A percentile compares a stretch with the other conserved stretches of the same genome.
phyloP scores from a whole-genome alignment of 2,888 invertebrate genomes.

The Drosophila nr. perissopoda region DNA sequence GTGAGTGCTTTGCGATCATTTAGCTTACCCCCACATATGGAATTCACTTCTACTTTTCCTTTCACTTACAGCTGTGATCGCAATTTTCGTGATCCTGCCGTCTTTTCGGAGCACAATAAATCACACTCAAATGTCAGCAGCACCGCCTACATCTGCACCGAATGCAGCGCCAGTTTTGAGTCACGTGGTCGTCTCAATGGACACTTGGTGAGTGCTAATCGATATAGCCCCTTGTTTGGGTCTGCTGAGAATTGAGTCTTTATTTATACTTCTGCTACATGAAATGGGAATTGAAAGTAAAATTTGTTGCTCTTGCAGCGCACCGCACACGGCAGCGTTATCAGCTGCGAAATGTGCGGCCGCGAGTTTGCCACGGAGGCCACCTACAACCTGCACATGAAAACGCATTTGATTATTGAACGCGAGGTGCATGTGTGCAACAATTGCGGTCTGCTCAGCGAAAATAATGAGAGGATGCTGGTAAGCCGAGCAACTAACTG shows the following conservation, averaged over 20 bases:
- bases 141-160: conserved; percentile 53
- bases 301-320: conserved; percentile 36
- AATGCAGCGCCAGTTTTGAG: conserved; percentile 56
- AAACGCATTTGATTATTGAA: conserved; percentile 74
- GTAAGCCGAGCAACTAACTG: conserved; percentile 40
- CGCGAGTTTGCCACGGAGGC: conserved; percentile 71
- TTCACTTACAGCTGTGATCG: conserved; percentile 79
- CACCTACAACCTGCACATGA: conserved; percentile 73
- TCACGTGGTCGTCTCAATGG: conserved; percentile 67
- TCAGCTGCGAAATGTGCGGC: conserved; percentile 75
- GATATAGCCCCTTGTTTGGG: background rate
- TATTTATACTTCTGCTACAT: no score
- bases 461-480: conserved; percentile 52
- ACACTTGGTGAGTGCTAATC: conserved; percentile 70
- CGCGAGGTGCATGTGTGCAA: conserved; percentile 71
- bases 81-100: conserved; percentile 56
- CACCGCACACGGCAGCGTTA: conserved; percentile 52
- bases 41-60: background rate
- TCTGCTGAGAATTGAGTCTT: background rate
- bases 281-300: background rate
- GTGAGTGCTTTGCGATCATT: conserved; percentile 57
- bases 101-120: conserved; percentile 71
- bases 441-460: conserved; percentile 77
- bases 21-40: fast-evolving
- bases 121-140: conserved; percentile 61